Base-by-base conservation (phyloP, 2,888 invertebrate genomes). In the Orthonevra nobilis region DNA sequence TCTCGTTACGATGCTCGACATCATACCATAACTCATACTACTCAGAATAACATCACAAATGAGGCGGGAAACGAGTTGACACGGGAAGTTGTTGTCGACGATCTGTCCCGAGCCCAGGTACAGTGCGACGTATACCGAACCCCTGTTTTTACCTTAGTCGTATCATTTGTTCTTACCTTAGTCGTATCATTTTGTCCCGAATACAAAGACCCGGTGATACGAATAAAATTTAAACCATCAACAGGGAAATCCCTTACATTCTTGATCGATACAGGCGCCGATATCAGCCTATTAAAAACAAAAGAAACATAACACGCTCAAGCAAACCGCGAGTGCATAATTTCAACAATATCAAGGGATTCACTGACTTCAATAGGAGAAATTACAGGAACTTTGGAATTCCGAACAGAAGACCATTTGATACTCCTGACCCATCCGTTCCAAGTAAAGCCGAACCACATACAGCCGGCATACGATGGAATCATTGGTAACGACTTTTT, bases 401-500 rank as follows among this genome's bases (percentile, higher is more conserved):
- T 30, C 9, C 14, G 19, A 9, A 34, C 50, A 19, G 20, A 9
- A 14, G 10, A 30, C 9, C 50, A 50, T 19, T 6, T 0, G 4
- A 50, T 50, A 9, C 32, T 32, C 32, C n/a, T 30, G 5, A n/a
- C 2, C n/a, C 50, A 50, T 9, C 32, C 50, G 2, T 50, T 50
- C 34, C 20, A 46, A 28, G 14, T 46, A 26, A 15, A 26, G 5
- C 23, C n/a, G 9, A 26, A 46, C 2, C 12, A 46, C 50, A 32
- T 34, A 15, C 9, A 50, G 9, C 50, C 32, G 15, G 17, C 50
- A 32, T 50, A 50, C 9, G 50, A 50, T 34, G 50, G 32, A 3
- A 32, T 50, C 9, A 15, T 32, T 17, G 34, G 30, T 9, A 50
- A 50, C 32, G 32, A 40, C 14, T 40, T 40, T 19, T 12, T 40